Evolutionary conservation across 2,113 vertebrate species (phyloP).

Genomic region (Sisor rabdophorus): DNA sequence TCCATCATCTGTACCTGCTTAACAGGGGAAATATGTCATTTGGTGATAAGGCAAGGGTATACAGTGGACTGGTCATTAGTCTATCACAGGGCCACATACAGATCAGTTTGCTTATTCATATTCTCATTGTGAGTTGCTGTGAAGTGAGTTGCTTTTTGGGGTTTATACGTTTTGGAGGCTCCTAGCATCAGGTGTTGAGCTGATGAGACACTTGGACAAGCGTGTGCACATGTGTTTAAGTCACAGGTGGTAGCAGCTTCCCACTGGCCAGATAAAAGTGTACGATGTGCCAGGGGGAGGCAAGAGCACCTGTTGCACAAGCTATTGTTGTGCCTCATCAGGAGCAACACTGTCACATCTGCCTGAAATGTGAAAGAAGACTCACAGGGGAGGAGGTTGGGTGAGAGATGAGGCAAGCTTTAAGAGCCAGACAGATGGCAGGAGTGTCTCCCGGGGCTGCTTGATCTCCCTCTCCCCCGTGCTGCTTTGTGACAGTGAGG

Average conservation of each 20-base stretch:
- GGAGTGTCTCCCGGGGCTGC: constrained; percentile 49
- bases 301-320: constrained; percentile 59
- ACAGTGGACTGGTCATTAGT: too few species aligned
- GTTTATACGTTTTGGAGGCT: constrained; percentile 38
- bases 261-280: constrained; percentile 54
- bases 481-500: constrained; percentile 46
- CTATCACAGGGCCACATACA: too few species aligned
- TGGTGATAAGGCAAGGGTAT: too few species aligned
- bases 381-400: constrained; percentile 44
- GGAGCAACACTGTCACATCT: constrained; percentile 66
- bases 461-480: constrained; percentile 30
- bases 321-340: constrained; percentile 59
- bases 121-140: background rate
- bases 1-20: too few species aligned
- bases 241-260: constrained; percentile 43
- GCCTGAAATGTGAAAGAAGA: constrained; percentile 55
- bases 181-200: constrained; percentile 46
- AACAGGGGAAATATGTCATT: too few species aligned
- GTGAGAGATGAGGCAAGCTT: constrained; percentile 35
- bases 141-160: constrained; percentile 26
- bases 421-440: constrained; percentile 51
- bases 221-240: constrained; percentile 14
- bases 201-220: constrained; percentile 28
- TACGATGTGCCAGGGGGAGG: constrained; percentile 55
- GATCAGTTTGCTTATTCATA: background rate